Conservation (phyloP, 2,113 vertebrate genomes). For the Phalacrocorax brasilianus region DNA sequence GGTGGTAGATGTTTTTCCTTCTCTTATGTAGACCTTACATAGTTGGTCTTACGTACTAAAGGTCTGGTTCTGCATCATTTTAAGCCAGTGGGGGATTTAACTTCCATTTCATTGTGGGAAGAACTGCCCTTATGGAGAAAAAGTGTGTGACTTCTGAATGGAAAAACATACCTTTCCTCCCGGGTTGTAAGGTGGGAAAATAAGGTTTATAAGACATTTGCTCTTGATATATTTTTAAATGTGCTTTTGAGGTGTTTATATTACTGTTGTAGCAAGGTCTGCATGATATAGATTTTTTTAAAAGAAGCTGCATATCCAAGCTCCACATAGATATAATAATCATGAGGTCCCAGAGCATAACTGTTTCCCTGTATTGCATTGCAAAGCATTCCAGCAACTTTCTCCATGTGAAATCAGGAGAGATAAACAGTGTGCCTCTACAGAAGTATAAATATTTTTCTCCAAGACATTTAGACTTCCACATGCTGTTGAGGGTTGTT, state of each 20-base stretch:
- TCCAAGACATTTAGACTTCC: not conserved
- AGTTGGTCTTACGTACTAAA: not conserved
- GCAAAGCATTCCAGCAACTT: not conserved
- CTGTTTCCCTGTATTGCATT: not conserved
- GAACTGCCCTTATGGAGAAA: not conserved
- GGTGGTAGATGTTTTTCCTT: not conserved
- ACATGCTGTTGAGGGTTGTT: not conserved
- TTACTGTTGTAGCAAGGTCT: not conserved
- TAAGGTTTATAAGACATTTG: not conserved
- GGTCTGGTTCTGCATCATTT: not conserved
- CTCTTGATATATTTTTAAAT: not conserved
- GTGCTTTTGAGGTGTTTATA: not conserved
- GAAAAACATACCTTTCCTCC: not conserved
- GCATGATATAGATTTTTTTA: not conserved
- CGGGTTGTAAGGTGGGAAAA: not conserved
- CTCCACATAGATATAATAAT: not conserved
- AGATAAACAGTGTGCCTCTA: not conserved
- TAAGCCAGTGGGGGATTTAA: not conserved
- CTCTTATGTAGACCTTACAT: not conserved
- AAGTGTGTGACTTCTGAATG: not conserved
- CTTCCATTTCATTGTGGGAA: not conserved
- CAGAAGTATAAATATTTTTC: constrained; percentile 34
- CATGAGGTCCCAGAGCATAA: not conserved
- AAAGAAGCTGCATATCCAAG: not conserved
- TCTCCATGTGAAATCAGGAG: not conserved